A percentile compares a stretch with the other conserved stretches of the same genome.
Conservation (phyloP, 2,888 invertebrate genomes). For the Cantharis rufa region DNA sequence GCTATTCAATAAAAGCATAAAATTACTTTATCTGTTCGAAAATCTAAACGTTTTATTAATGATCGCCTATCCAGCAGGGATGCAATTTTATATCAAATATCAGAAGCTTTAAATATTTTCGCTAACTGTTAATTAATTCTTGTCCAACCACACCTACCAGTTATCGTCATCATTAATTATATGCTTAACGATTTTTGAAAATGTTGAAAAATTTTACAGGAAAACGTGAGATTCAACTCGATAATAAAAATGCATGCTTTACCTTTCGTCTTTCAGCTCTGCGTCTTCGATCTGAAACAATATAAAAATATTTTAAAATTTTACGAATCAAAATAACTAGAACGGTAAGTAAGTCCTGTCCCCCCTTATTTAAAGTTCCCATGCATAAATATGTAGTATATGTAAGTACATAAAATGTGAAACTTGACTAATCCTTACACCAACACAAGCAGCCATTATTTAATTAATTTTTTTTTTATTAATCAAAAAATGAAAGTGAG, state of each 20-base stretch:
- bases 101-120: conserved; percentile 3
- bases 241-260: neutral
- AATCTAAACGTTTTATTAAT: conserved; percentile 11
- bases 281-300: neutral
- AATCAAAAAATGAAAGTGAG: neutral
- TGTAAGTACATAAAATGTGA: neutral
- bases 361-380: neutral
- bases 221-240: neutral
- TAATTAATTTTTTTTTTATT: neutral
- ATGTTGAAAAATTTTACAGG: neutral
- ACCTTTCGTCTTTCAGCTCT: neutral
- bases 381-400: too few relatives aligned
- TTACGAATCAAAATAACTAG: neutral
- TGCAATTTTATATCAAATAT: conserved; percentile 1
- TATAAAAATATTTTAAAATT: neutral
- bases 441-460: neutral
- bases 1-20: conserved; percentile 5
- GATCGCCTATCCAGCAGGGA: conserved; percentile 2
- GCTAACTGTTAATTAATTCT: conserved; percentile 2
- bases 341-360: too few relatives aligned
- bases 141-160: conserved; percentile 2
- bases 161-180: conserved; percentile 4
- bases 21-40: conserved; percentile 6
- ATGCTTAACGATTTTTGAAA: neutral
- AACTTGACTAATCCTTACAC: neutral